Evolutionary conservation across 2,888 invertebrate genomes (phyloP), one percentile per base, ranked within the genome.

Genomic region (Athalia rosae): DNA sequence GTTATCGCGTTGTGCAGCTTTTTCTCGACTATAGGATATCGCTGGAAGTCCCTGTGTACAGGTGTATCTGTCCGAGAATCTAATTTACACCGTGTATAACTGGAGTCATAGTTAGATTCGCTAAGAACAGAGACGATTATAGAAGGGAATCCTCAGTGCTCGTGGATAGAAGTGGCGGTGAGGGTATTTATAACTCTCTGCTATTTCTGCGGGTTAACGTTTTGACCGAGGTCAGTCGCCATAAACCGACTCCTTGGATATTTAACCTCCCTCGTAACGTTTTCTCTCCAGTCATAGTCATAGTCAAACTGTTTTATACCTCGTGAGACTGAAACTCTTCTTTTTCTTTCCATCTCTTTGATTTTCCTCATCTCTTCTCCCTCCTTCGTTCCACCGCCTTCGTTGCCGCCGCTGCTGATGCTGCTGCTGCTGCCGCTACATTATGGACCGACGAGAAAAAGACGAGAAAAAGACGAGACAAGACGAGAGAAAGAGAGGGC

Each of bases 401-500:
- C 53, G 4, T 7, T n/a, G 53, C 6, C 7, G 11, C n/a, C 0
- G 11, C 7, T 53, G 8, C 50, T 7, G 15, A 4, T 15, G 48
- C 47, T 64, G 64, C 48, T 13, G 47, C 8, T 15, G 45, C 15
- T 64, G 9, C 11, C 53, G 67, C 53, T n/a, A 43, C 8, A 53
- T 69, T 69, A 56, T 53, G 41, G 56, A n/a, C 41, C 41, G 41
- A 56, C 28, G 28, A 28, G 28, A 43, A 43, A 71, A 58, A 43
- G 41, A 56, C 28, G 28, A 28, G 28, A 43, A 43, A 71, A 58
- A 43, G 41, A 58, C 41, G 67, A 67, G 47, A 64, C 45, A 47
- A 64, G n/a, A 62, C 41, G 59, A 6, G 13, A 59, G 59, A 59
- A 59, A 59, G 13, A n/a, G 59, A 13, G 43, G 62, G 62, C 15